A percentile compares a stretch with the other conserved stretches of the same genome.
phyloP scores from a whole-genome alignment of 2,113 vertebrate species.

The Raphicerus campestris region DNA sequence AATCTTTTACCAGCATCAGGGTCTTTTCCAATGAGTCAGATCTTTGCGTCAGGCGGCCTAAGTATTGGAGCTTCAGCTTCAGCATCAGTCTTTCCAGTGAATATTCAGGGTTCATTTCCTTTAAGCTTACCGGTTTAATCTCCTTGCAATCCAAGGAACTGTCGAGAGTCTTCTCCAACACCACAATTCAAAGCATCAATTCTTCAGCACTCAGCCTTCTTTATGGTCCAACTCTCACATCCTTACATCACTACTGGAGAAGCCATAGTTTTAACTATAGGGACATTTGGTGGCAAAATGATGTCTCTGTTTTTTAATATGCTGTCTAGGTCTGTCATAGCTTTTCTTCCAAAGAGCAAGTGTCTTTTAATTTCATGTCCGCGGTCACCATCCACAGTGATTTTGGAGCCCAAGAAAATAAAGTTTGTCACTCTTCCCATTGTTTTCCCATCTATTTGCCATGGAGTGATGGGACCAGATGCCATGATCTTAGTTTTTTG shows the following conservation, averaged over 20 bases:
- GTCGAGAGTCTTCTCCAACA: neutral
- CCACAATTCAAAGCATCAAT: neutral
- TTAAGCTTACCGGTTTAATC: neutral
- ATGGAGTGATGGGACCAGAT: neutral
- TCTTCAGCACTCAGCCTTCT: neutral
- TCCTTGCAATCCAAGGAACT: neutral
- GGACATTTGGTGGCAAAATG: neutral
- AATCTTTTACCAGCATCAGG: neutral
- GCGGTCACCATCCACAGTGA: neutral
- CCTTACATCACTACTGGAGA: neutral
- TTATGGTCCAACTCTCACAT: neutral
- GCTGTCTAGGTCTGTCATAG: neutral
- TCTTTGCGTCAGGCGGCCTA: neutral
- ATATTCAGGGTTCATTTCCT: neutral
- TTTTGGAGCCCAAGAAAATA: neutral
- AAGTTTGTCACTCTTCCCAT: neutral
- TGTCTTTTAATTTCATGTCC: neutral
- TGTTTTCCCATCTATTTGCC: neutral
- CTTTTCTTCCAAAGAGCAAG: neutral
- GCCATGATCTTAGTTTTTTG: neutral
- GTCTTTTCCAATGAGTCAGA: neutral
- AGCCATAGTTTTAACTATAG: neutral
- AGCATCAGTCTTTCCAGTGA: neutral
- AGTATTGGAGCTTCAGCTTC: neutral
- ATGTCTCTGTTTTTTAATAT: neutral